phyloP scores from a whole-genome alignment of 1,140 invertebrate species.

The Druon quercuslanigerum region DNA sequence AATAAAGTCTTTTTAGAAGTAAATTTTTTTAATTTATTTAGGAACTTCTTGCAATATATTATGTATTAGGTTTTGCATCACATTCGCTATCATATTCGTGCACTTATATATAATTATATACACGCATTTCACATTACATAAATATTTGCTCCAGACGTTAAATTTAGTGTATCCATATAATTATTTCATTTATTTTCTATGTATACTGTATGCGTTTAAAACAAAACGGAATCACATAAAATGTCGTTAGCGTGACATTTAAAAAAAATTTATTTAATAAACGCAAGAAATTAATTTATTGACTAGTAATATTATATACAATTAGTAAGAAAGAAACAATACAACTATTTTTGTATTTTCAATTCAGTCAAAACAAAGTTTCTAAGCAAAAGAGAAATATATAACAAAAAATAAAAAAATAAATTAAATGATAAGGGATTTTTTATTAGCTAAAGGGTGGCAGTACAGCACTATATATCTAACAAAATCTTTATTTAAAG shows the following conservation, averaged over 20 bases:
- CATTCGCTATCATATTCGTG: slow-evolving; percentile 60
- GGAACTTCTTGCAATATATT: slow-evolving; percentile 69
- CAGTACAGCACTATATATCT: too few relatives aligned
- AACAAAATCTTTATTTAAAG: too few relatives aligned
- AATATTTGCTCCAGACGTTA: slow-evolving; percentile 45
- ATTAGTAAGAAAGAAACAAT: too few relatives aligned
- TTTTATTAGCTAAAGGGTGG: too few relatives aligned
- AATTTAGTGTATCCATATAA: background rate
- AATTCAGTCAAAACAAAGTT: too few relatives aligned
- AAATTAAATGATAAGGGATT: too few relatives aligned
- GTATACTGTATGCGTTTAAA: background rate
- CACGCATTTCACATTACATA: slow-evolving; percentile 55
- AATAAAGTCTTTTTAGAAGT: slow-evolving; percentile 5
- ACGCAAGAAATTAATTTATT: too few relatives aligned
- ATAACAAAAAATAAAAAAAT: too few relatives aligned
- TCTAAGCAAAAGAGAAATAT: too few relatives aligned
- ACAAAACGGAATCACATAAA: slow-evolving; percentile 2
- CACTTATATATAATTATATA: slow-evolving; percentile 59
- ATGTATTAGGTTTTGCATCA: slow-evolving; percentile 57
- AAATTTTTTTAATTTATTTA: slow-evolving; percentile 50
- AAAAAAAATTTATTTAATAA: background rate
- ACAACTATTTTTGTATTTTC: too few relatives aligned
- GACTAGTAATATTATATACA: too few relatives aligned
- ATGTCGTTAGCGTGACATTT: background rate
- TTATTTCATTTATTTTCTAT: slow-evolving; percentile 4